These are phyloP conservation scores for Virgularia gustaviana DNA, from an alignment of 92 coral and sea anemone species.

Conservation along the genomic window DNA sequence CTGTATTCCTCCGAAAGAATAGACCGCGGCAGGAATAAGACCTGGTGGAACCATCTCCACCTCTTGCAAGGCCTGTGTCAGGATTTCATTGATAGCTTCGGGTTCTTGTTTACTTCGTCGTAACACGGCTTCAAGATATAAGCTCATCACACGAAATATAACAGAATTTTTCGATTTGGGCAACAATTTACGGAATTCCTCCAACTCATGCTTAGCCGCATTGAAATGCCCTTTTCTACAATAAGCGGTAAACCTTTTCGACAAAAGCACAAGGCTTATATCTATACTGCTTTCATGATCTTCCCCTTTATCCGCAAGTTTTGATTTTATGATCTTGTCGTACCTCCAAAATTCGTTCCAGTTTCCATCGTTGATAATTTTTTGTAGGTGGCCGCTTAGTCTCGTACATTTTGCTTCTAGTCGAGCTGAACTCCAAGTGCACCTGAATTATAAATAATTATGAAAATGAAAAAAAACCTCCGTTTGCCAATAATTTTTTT, in stretches of 20 bases:
- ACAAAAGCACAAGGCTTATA: conserved; percentile 2
- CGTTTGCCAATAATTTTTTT: no score
- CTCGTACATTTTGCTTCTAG: no score
- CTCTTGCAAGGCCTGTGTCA: not conserved
- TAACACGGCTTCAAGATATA: conserved; percentile 20
- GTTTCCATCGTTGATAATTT: no score
- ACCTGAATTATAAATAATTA: no score
- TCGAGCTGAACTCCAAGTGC: no score
- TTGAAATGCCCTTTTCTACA: conserved; percentile 15
- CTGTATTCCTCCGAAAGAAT: conserved; percentile 23
- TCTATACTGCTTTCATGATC: not conserved
- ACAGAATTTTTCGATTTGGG: not conserved
- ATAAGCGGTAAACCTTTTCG: not conserved
- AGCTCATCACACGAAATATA: conserved; percentile 24
- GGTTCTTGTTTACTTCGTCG: conserved; percentile 25
- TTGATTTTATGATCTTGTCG: no score
- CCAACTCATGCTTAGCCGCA: not conserved
- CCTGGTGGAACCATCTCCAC: conserved; percentile 31
- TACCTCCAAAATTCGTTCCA: no score
- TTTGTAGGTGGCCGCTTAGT: no score
- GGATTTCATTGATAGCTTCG: not conserved
- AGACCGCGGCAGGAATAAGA: conserved; percentile 22
- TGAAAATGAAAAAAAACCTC: no score
- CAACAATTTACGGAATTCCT: not conserved
- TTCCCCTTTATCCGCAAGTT: not conserved